These are phyloP conservation scores for Exocentrus adspersus DNA, from an alignment of 2,888 invertebrate genomes.

Conservation along the genomic window DNA sequence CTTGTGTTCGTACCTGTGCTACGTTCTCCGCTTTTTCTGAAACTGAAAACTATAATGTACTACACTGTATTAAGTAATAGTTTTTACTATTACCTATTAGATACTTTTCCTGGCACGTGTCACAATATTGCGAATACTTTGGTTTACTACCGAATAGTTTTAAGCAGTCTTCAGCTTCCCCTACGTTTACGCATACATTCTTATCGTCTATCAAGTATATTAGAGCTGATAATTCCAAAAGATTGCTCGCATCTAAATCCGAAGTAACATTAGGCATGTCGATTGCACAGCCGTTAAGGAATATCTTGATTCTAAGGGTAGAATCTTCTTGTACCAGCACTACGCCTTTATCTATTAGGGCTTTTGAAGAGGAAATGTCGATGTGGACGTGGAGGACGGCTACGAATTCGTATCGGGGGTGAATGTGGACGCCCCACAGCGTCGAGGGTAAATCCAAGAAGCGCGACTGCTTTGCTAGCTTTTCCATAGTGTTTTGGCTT, in stretches of 20 bases:
- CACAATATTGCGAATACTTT: neutral
- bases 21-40: no score
- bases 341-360: conserved; percentile 5
- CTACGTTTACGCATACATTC: conserved; percentile 6
- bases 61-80: no score
- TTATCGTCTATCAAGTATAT: neutral
- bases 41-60: no score
- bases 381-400: conserved; percentile 7
- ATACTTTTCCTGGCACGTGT: neutral
- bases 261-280: conserved; percentile 3
- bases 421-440: conserved; percentile 13
- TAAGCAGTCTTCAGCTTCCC: neutral
- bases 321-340: conserved; percentile 2
- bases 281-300: neutral
- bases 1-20: no score
- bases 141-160: neutral
- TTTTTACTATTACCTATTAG: neutral
- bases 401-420: conserved; percentile 2
- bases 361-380: neutral
- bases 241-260: neutral
- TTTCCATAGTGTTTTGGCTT: conserved; percentile 4
- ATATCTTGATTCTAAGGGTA: neutral
- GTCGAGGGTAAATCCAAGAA: conserved; percentile 14
- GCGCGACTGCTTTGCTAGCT: neutral
- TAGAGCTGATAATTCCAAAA: neutral